Percentiles rank a stretch among this genome's conserved stretches.
These are phyloP conservation scores for Steromphala cineraria DNA, from an alignment of 2,888 invertebrate species.

Conservation along the genomic window DNA sequence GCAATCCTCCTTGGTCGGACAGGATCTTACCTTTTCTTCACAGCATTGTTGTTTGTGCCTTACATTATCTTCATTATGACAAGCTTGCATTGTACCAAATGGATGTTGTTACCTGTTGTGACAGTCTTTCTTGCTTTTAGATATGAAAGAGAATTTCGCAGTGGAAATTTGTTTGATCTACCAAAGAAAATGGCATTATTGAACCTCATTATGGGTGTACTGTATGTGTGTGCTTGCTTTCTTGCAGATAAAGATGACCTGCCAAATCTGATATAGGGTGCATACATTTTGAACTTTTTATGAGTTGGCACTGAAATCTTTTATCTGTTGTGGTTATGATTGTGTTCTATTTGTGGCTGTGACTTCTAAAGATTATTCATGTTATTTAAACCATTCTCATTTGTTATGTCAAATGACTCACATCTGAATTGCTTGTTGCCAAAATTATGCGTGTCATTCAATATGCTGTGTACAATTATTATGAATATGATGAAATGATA, in stretches of 20 bases:
- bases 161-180: conserved; percentile 86
- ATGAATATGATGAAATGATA: no score
- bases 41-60: conserved; percentile 91
- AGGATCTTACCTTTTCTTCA: conserved; percentile 92
- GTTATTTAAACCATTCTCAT: no score
- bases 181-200: conserved; percentile 92
- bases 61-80: conserved; percentile 87
- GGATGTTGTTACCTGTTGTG: conserved; percentile 91
- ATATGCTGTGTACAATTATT: no score
- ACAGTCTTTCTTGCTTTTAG: conserved; percentile 92
- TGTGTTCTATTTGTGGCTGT: no score
- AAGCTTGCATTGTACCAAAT: conserved; percentile 88
- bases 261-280: conserved; percentile 34
- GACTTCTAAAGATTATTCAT: no score
- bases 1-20: conserved; percentile 95
- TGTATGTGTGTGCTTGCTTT: conserved; percentile 85
- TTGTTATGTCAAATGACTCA: no score
- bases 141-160: conserved; percentile 91
- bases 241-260: conserved; percentile 40
- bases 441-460: no score
- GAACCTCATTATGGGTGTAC: conserved; percentile 92
- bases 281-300: no score
- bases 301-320: no score
- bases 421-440: no score
- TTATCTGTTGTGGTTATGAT: no score